phyloP scores from a whole-genome alignment of 2,113 vertebrate species.

The Dasyornis broadbenti region DNA sequence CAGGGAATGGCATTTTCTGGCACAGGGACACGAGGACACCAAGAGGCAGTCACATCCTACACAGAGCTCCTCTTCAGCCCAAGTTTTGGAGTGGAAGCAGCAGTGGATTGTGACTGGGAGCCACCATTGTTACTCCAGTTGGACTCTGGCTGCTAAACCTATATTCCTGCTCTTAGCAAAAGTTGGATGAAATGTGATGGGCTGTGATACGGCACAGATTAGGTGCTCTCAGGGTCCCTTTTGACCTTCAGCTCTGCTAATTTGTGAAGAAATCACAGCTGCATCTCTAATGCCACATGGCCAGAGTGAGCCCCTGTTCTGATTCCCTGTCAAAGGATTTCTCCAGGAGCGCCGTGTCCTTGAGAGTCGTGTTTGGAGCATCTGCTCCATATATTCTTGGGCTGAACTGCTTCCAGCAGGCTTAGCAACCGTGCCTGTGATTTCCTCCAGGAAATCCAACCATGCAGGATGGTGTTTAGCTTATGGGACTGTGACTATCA shows the following conservation, averaged over 20 bases:
- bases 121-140: not conserved
- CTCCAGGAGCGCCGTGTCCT: not conserved
- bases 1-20: not conserved
- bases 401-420: not conserved
- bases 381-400: not conserved
- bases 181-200: not conserved
- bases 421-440: not conserved
- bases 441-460: not conserved
- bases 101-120: not conserved
- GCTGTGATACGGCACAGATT: not conserved
- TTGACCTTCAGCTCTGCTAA: not conserved
- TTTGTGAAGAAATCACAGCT: not conserved
- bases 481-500: not conserved
- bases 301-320: not conserved
- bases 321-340: not conserved
- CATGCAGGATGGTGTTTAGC: not conserved
- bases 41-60: not conserved
- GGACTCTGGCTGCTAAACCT: not conserved
- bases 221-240: not conserved
- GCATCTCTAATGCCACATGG: not conserved
- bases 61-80: not conserved
- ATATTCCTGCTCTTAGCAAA: not conserved
- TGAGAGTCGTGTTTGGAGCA: not conserved
- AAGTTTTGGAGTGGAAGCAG: not conserved
- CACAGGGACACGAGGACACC: not conserved